Evolutionary conservation across 1,140 invertebrate genomes (phyloP).

Genomic region (Temnothorax nylanderi): DNA sequence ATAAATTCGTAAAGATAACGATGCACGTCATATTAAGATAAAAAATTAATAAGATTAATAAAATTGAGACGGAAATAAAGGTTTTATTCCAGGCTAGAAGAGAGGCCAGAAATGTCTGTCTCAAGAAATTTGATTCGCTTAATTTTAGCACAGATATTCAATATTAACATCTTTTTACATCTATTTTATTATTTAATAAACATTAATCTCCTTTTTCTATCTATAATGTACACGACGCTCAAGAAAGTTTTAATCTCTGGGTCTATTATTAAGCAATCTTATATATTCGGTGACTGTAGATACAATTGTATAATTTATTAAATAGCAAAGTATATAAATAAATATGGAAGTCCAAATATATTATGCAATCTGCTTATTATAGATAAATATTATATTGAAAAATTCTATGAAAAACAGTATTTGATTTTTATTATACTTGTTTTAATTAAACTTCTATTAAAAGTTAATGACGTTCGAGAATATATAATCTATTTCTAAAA

Average conservation of each 20-base stretch:
- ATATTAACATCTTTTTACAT: background rate
- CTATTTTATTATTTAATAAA: background rate
- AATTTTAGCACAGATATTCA: background rate
- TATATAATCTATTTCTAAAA: constrained; percentile 7
- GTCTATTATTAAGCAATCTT: background rate
- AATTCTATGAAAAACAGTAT: background rate
- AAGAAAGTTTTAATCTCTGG: background rate
- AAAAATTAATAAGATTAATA: background rate
- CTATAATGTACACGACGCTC: too few species aligned
- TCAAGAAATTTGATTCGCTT: background rate
- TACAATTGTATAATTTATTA: background rate
- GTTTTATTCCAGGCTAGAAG: background rate
- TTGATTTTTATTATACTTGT: background rate
- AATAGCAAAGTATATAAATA: background rate
- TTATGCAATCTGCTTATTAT: background rate
- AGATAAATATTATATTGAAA: background rate
- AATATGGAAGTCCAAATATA: background rate
- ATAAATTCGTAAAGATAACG: constrained; percentile 26
- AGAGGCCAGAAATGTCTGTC: background rate
- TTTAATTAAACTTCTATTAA: background rate
- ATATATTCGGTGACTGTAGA: background rate
- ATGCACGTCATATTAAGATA: background rate
- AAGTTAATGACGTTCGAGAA: background rate
- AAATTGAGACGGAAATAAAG: background rate
- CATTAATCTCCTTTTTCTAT: too few species aligned